These are phyloP conservation scores for Drosophila multiciliata DNA, from an alignment of 2,888 invertebrate species.

Conservation along the genomic window DNA sequence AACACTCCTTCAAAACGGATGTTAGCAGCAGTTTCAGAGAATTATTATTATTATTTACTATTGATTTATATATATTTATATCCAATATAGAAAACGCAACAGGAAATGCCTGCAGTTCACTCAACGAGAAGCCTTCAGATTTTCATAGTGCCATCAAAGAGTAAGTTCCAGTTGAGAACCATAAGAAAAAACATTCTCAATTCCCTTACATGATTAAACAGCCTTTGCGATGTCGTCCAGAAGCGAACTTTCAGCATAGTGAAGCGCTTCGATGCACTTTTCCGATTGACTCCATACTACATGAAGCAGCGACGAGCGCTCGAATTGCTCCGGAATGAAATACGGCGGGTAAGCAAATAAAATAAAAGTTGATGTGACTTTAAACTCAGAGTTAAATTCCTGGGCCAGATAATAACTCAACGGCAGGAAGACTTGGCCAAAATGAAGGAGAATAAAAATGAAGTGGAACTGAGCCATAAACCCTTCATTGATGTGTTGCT, in stretches of 20 bases:
- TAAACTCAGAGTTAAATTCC: neutral
- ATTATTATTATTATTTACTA: neutral
- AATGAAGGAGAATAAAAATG: neutral
- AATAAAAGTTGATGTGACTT: neutral
- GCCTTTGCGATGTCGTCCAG: conserved; percentile 76
- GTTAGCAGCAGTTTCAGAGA: neutral
- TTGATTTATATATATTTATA: neutral
- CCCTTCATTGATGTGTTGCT: conserved; percentile 80
- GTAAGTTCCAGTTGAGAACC: conserved; percentile 50
- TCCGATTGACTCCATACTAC: conserved; percentile 71
- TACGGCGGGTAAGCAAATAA: conserved; percentile 52
- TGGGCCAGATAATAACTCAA: conserved; percentile 61
- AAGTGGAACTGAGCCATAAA: conserved; percentile 30
- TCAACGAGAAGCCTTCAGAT: conserved; percentile 67
- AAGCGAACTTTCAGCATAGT: conserved; percentile 77
- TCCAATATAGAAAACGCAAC: conserved; percentile 71
- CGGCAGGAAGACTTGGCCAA: conserved; percentile 49
- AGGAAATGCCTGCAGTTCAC: conserved; percentile 65
- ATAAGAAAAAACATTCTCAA: neutral
- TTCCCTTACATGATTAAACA: neutral
- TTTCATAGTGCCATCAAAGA: conserved; percentile 74
- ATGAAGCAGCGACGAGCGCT: conserved; percentile 77
- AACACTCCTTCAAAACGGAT: neutral
- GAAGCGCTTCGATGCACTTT: conserved; percentile 77
- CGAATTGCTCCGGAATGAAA: conserved; percentile 78